phyloP scores from a whole-genome alignment of 2,113 vertebrate species.

The Aphyosemion australe region DNA sequence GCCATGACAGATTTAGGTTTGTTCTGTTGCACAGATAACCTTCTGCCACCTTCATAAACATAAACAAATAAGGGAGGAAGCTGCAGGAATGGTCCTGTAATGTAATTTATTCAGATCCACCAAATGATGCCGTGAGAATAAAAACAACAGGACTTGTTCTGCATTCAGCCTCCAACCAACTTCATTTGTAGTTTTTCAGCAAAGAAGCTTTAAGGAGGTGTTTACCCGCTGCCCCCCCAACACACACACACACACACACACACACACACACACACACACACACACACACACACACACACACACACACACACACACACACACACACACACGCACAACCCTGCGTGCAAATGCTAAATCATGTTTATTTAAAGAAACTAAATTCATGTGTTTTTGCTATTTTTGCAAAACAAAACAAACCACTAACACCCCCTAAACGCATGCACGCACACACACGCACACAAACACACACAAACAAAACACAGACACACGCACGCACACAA shows the following conservation, averaged over 20 bases:
- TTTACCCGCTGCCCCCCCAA: no score
- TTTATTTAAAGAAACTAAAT: not conserved
- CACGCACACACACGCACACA: no score
- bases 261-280: no score
- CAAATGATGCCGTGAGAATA: slow-evolving; percentile 1
- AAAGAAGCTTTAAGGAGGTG: no score
- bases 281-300: not conserved
- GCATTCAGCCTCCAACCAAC: not conserved
- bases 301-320: not conserved
- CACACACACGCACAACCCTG: not conserved
- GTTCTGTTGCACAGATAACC: not conserved
- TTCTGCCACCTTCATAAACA: slow-evolving; percentile 46
- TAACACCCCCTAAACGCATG: no score
- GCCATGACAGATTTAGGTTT: slow-evolving; percentile 24
- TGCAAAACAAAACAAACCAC: no score
- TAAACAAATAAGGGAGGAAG: slow-evolving; percentile 24
- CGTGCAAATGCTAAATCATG: not conserved
- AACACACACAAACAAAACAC: no score
- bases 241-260: no score
- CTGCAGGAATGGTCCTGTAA: slow-evolving; percentile 1
- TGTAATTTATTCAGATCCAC: slow-evolving; percentile 14
- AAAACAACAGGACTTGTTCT: no score
- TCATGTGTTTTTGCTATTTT: no score
- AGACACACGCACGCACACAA: no score
- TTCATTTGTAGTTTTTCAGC: not conserved